A percentile compares a stretch with the other conserved stretches of the same genome.
Conservation (phyloP, 2,113 vertebrate species). For the Coturnix japonica region DNA sequence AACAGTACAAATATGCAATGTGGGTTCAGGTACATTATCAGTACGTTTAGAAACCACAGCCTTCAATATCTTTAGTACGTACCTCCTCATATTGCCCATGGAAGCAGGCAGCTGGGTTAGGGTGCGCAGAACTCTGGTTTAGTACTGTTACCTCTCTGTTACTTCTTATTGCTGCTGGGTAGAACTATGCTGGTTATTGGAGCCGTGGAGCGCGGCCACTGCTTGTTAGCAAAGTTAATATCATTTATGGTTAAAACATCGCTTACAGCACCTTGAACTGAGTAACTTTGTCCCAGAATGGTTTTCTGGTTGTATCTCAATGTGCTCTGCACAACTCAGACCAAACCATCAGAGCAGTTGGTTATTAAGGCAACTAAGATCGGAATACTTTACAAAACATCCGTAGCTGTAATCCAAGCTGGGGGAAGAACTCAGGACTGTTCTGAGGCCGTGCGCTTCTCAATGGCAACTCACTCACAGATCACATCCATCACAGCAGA, state of each 20-base stretch:
- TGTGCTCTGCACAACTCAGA: not conserved
- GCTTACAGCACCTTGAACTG: not conserved
- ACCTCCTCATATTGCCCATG: not conserved
- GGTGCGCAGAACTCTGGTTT: not conserved
- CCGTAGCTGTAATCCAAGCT: not conserved
- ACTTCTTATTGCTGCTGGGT: not conserved
- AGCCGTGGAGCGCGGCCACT: not conserved
- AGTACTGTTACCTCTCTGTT: not conserved
- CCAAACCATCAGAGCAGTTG: not conserved
- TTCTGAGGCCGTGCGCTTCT: not conserved
- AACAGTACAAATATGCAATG: not conserved
- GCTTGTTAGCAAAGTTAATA: conserved; percentile 11
- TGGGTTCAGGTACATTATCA: not conserved
- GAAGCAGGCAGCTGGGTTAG: not conserved
- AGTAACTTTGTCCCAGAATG: not conserved
- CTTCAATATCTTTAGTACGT: not conserved
- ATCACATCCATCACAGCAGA: not conserved
- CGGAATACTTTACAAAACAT: not conserved
- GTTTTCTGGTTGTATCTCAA: not conserved
- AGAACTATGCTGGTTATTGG: not conserved
- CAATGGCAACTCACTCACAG: conserved; percentile 38
- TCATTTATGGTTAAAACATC: not conserved
- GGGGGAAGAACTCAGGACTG: not conserved
- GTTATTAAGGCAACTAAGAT: not conserved
- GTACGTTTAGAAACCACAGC: not conserved